Base-by-base conservation (phyloP, 2,113 vertebrate genomes). In the Rhinolophus sinicus region DNA sequence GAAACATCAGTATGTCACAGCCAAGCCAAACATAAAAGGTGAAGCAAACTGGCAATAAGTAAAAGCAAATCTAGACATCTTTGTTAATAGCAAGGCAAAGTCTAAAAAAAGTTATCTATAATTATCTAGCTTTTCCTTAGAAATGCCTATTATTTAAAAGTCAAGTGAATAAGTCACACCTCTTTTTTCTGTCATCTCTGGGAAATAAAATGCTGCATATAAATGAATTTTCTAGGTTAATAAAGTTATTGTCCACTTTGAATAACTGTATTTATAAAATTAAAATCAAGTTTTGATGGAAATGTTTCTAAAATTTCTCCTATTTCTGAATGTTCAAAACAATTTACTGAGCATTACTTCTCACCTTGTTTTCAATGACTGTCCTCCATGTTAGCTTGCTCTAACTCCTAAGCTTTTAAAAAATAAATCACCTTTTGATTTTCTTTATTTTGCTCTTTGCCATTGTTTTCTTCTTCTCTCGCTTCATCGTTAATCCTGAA, bases 221-320 rank as follows among this genome's bases (percentile, higher is more conserved):
- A 76, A 54, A 85, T 86, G n/a, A 54, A 67, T 38, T 56, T 82
- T 95, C 67, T 62, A 65, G 33, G 81, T 18, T 33, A 87, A 90
- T 40, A 30, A 69, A 81, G 44, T 73, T 38, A 83, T 28, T 64
- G 96, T 96, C 52, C 60, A 47, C 65, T 93, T 77, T 70, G 76
- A 93, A 76, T 52, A 84, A 6, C 22, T 33, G 38, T 64, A 28
- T 72, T 83, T 76, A 69, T 44, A 44, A 95, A 88, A 93, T 47
- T 92, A 62, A 77, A 86, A 67, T 60, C 52, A 73, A 54, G 40
- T 94, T 44, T 93, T 75, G 50, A 96, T 33, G 14, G 40, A 95
- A 82, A 40, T 67, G 21, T 90, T 90, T 67, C 50, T 82, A 62
- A 81, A 87, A 78, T 78, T 64, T 82, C 88, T 96, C 47, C 26